Evolutionary conservation across 2,113 vertebrate species (phyloP).

Genomic region (Caranx melampygus): DNA sequence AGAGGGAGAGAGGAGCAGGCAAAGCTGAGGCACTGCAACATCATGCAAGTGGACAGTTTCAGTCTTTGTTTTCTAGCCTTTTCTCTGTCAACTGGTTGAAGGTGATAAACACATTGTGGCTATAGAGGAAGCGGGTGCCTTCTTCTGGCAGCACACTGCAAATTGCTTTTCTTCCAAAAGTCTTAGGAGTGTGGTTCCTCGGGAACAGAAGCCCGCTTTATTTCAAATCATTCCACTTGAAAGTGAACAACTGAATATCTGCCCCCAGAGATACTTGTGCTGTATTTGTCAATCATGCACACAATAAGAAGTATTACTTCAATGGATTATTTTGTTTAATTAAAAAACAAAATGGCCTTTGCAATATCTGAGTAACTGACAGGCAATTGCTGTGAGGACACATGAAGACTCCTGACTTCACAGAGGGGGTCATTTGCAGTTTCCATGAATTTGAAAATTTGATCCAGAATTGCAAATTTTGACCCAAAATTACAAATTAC

Average conservation of each 20-base stretch:
- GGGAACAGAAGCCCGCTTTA: neutral
- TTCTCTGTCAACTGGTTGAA: slow-evolving; percentile 19
- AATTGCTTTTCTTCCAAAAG: slow-evolving; percentile 16
- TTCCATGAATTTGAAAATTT: neutral
- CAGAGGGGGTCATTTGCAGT: neutral
- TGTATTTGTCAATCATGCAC: neutral
- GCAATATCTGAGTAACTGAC: neutral
- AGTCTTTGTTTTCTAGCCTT: slow-evolving; percentile 39
- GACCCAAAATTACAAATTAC: neutral
- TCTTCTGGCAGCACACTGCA: slow-evolving; percentile 11
- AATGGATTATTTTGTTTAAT: no score
- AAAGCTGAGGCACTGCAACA: neutral
- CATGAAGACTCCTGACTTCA: neutral
- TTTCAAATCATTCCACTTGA: neutral
- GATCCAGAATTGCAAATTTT: neutral
- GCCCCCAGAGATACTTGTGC: neutral
- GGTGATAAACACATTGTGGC: slow-evolving; percentile 35
- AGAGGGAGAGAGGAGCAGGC: slow-evolving; percentile 27
- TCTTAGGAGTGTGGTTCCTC: neutral
- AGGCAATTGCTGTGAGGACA: neutral
- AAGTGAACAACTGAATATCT: neutral
- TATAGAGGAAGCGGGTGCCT: neutral
- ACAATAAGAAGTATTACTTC: neutral
- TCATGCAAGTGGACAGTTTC: slow-evolving; percentile 30
- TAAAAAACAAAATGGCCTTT: neutral